Percentiles rank a stretch among this genome's conserved stretches.
Evolutionary conservation across 1,140 invertebrate species (phyloP).

Genomic region (Leptonema lineaticorne): DNA sequence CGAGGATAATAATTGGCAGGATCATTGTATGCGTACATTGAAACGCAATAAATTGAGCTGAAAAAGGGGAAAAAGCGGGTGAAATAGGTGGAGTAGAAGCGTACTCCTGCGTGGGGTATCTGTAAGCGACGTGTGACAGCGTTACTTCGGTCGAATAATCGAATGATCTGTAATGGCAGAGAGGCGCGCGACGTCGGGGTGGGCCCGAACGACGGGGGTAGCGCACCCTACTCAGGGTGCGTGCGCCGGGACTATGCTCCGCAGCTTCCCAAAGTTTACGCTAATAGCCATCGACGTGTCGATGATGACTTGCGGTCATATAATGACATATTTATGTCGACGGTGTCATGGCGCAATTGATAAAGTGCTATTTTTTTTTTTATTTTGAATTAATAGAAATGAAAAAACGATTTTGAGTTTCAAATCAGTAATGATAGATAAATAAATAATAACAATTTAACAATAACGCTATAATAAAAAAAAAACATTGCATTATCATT

Average conservation of each 20-base stretch:
- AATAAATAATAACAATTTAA: too few relatives aligned
- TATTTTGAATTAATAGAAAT: too few relatives aligned
- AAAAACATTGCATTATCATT: too few relatives aligned
- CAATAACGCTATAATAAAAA: too few relatives aligned
- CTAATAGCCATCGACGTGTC: background rate
- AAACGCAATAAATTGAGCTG: constrained; percentile 11
- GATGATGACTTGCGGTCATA: too few relatives aligned
- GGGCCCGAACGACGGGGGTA: constrained; percentile 12
- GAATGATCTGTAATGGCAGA: constrained; percentile 26
- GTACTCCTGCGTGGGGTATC: background rate
- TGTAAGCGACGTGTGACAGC: constrained; percentile 22
- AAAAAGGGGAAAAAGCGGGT: background rate
- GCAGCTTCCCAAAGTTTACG: too few relatives aligned
- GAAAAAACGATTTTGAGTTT: too few relatives aligned
- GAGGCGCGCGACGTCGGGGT: background rate
- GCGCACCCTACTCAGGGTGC: background rate
- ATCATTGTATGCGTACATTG: background rate
- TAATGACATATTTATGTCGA: too few relatives aligned
- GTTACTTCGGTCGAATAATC: constrained; percentile 17
- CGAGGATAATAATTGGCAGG: too few relatives aligned
- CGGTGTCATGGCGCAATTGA: too few relatives aligned
- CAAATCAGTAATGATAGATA: too few relatives aligned
- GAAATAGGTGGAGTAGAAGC: background rate
- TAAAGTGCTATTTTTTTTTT: too few relatives aligned
- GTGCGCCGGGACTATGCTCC: background rate